Conservation (phyloP, 1,140 invertebrate species). For the Drosophila lowei region DNA sequence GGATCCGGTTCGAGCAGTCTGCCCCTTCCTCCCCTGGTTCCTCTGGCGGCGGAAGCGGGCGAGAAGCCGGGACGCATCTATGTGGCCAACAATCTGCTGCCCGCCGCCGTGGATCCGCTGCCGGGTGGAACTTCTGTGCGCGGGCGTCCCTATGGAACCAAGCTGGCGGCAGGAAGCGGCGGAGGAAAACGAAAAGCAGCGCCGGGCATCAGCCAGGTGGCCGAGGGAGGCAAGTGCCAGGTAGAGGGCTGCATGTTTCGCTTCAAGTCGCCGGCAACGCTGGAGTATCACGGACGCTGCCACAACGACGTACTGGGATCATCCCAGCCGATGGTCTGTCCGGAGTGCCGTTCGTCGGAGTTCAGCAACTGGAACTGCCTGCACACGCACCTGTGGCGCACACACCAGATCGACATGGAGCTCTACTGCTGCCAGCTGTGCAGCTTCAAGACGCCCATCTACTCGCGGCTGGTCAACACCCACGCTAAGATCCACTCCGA, state of each 20-base stretch:
- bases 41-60: conserved; percentile 31
- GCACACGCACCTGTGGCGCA: conserved; percentile 90
- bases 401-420: conserved; percentile 90
- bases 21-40: conserved; percentile 62
- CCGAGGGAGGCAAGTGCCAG: conserved; percentile 64
- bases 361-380: conserved; percentile 86
- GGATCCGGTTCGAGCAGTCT: conserved; percentile 23
- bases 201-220: conserved; percentile 18
- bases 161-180: conserved; percentile 52
- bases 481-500: conserved; percentile 88
- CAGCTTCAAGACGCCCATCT: conserved; percentile 87
- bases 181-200: conserved; percentile 33
- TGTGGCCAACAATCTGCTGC: conserved; percentile 77
- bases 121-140: conserved; percentile 67
- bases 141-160: conserved; percentile 76
- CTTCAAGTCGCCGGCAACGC: conserved; percentile 82
- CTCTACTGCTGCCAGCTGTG: conserved; percentile 88
- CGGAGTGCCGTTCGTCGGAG: conserved; percentile 85
- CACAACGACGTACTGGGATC: conserved; percentile 84
- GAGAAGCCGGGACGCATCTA: conserved; percentile 78
- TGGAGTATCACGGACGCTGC: conserved; percentile 86
- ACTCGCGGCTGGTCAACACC: conserved; percentile 86
- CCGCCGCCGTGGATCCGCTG: conserved; percentile 44
- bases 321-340: conserved; percentile 85
- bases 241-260: conserved; percentile 78